These are phyloP conservation scores for Shargacucullia verbasci DNA, from an alignment of 2,888 invertebrate species.

Conservation along the genomic window DNA sequence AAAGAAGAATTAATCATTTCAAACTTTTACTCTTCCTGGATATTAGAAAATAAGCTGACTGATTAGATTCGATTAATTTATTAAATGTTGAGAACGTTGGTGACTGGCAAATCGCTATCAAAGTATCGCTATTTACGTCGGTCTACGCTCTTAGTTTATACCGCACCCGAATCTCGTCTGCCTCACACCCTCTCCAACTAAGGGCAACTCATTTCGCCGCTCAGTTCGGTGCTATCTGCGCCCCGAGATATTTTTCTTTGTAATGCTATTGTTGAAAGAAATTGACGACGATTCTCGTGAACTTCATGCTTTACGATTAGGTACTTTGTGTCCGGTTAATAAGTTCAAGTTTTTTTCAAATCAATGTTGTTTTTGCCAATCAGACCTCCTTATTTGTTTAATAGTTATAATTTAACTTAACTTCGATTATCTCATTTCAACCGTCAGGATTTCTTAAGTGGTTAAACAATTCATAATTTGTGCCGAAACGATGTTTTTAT, in stretches of 20 bases:
- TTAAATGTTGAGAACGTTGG: no score
- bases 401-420: neutral
- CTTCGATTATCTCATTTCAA: neutral
- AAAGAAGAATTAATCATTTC: no score
- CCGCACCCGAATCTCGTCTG: constrained; percentile 74
- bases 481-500: constrained; percentile 17
- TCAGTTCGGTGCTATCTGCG: constrained; percentile 82
- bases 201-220: constrained; percentile 88
- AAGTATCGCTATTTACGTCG: constrained; percentile 16
- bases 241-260: constrained; percentile 86
- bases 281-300: constrained; percentile 68
- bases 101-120: neutral
- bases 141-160: constrained; percentile 49
- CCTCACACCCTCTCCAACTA: constrained; percentile 86
- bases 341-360: no score
- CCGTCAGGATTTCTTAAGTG: neutral
- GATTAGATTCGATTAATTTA: no score
- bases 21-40: no score
- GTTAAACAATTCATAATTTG: neutral
- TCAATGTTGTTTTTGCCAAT: neutral
- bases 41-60: no score
- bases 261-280: constrained; percentile 83
- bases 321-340: constrained; percentile 18
- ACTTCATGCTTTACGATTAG: constrained; percentile 47
- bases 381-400: neutral